phyloP scores from a whole-genome alignment of 2,797 vertebrate genomes.

The Anniella stebbinsi region DNA sequence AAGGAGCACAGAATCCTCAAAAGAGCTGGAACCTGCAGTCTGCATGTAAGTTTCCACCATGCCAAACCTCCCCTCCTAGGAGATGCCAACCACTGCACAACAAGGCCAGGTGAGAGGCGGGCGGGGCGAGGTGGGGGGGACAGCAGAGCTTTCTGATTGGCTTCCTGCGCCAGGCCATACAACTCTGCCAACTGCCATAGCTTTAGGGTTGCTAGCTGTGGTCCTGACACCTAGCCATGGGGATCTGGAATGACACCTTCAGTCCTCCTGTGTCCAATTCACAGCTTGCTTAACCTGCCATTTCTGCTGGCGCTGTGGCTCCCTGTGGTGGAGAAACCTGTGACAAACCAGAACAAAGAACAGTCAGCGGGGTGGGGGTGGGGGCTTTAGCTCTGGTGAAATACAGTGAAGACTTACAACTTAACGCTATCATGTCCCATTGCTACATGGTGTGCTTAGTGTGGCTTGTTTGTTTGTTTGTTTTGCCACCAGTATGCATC shows the following conservation, averaged over 20 bases:
- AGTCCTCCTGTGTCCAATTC: background rate
- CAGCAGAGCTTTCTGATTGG: background rate
- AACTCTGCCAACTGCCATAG: too few species aligned
- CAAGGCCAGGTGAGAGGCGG: too few species aligned
- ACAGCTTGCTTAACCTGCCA: background rate
- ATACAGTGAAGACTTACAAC: background rate
- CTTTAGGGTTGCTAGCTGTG: background rate
- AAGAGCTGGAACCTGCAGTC: too few species aligned
- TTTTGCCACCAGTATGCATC: too few species aligned
- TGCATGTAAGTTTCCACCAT: too few species aligned
- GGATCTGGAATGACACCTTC: background rate
- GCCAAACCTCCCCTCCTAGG: too few species aligned
- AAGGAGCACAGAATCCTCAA: too few species aligned
- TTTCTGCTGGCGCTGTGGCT: background rate
- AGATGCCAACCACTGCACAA: too few species aligned
- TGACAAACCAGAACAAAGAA: background rate
- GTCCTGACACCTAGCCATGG: background rate
- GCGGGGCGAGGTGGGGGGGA: too few species aligned
- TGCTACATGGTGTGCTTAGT: too few species aligned
- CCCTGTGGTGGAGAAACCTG: background rate
- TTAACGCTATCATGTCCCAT: background rate
- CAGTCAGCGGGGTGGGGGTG: too few species aligned
- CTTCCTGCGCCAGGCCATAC: background rate
- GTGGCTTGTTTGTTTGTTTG: too few species aligned
- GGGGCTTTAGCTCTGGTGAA: background rate